Percentiles rank a stretch among this genome's conserved stretches.
Evolutionary conservation across 2,888 invertebrate species (phyloP).

Genomic region (Ormyrus labotus): DNA sequence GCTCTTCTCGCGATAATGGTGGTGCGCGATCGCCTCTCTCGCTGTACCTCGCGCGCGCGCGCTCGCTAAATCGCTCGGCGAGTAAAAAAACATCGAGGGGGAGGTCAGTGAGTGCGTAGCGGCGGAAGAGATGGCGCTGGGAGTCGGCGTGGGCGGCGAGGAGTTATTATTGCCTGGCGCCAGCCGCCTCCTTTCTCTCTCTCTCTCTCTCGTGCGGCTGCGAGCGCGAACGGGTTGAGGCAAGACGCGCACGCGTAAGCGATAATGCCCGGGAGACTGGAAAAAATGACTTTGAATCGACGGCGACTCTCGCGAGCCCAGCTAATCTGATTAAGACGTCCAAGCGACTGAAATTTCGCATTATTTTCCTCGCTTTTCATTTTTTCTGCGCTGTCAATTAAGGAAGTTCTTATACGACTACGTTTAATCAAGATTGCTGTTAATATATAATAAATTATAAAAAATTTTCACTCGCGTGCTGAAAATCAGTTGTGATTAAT

Average conservation of each 20-base stretch:
- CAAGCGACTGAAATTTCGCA: no score
- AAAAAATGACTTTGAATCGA: no score
- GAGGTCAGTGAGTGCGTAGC: not conserved
- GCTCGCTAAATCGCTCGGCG: not conserved
- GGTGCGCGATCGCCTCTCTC: no score
- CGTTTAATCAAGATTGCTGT: no score
- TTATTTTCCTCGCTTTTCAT: not conserved
- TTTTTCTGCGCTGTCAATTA: no score
- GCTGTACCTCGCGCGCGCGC: not conserved
- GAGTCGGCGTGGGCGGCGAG: slow-evolving; percentile 66
- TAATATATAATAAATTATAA: no score
- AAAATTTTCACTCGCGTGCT: not conserved
- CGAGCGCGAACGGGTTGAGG: slow-evolving; percentile 6
- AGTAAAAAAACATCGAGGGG: no score
- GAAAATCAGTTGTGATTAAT: slow-evolving; percentile 6
- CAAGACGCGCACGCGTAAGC: not conserved
- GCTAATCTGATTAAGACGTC: no score
- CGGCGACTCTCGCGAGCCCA: no score
- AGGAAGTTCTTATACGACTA: no score
- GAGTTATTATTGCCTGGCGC: slow-evolving; percentile 72
- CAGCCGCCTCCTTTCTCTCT: slow-evolving; percentile 55
- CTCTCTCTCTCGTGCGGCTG: slow-evolving; percentile 14
- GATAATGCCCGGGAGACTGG: no score
- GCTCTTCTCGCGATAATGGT: no score
- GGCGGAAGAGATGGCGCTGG: slow-evolving; percentile 55